phyloP scores from a whole-genome alignment of 1,140 invertebrate genomes.

The Thaumetopoea pityocampa region DNA sequence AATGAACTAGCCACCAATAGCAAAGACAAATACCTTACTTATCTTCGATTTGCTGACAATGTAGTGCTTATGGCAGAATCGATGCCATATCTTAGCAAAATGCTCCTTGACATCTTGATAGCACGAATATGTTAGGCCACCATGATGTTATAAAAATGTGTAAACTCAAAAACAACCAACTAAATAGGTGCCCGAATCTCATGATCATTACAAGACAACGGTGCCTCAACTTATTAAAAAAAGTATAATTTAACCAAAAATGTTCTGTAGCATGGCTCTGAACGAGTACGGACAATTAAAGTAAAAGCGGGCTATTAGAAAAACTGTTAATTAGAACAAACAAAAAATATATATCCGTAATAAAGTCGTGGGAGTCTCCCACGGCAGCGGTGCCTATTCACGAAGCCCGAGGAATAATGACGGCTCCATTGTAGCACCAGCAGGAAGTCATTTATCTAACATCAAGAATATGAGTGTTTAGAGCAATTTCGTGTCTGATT shows the following conservation, averaged over 20 bases:
- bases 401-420: slow-evolving; percentile 60
- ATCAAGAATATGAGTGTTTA: slow-evolving; percentile 75
- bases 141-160: too few species aligned
- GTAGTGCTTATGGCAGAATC: too few species aligned
- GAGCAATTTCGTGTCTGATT: slow-evolving; percentile 71
- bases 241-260: slow-evolving; percentile 2
- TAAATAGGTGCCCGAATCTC: too few species aligned
- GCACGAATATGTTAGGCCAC: too few species aligned
- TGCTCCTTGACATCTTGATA: too few species aligned
- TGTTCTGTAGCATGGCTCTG: slow-evolving; percentile 4
- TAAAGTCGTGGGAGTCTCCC: slow-evolving; percentile 71
- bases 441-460: slow-evolving; percentile 75
- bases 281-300: slow-evolving; percentile 53
- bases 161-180: too few species aligned
- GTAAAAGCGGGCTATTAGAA: slow-evolving; percentile 68
- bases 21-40: too few species aligned
- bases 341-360: slow-evolving; percentile 74
- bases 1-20: too few species aligned
- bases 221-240: not conserved
- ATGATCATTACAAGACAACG: too few species aligned
- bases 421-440: slow-evolving; percentile 64
- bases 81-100: too few species aligned
- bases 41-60: too few species aligned
- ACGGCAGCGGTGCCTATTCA: slow-evolving; percentile 59
- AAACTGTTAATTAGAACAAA: slow-evolving; percentile 73